Evolutionary conservation across 2,888 invertebrate genomes (phyloP), one percentile per base, ranked within the genome.

Genomic region (Chymomyza procnemis): DNA sequence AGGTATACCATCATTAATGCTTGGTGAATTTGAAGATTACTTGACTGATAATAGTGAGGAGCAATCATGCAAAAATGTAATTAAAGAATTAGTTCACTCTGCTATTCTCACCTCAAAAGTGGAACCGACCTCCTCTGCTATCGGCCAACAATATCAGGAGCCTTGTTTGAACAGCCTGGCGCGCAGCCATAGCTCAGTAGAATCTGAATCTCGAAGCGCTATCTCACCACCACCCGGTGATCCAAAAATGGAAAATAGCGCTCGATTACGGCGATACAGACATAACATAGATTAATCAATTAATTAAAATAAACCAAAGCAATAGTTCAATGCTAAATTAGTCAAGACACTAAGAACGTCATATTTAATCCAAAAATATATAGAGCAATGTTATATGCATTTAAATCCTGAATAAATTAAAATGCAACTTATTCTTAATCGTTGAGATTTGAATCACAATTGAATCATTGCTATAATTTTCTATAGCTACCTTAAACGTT

Each of bases 1-100:
- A 76, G 93, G 93, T 61, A 92, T 92, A 79, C 91, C 93, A 30
- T 92, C 92, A 26, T 91, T 92, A 80, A 88, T 92, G 73, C 87
- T 92, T 80, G 88, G 87, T 26, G 79, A 87, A 56, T 88, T 88
- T 57, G 90, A 90, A 54, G 89, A 90, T 67, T 85, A 88, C 41
- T 86, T 86, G 30, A 83, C 86, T 0, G 88, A 90, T 55, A 86
- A 87, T 48, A 89, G 83, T 65, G 88, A 88, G 16, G 88, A 88
- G n/a, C 76, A 84, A 46, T 74, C 67, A 47, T 71, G 47, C 41
- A 67, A 30, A 18, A 61, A 67, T 48, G 12, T 57, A 16, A 54
- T 47, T 4, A 66, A 62, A 50, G 67, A 76, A 47, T 65, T 71
- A 69, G 30, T 18, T 16, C 56, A 54, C 4, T 67, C 54, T 52